phyloP scores from a whole-genome alignment of 2,113 vertebrate species.

The Eudorcas thomsonii region DNA sequence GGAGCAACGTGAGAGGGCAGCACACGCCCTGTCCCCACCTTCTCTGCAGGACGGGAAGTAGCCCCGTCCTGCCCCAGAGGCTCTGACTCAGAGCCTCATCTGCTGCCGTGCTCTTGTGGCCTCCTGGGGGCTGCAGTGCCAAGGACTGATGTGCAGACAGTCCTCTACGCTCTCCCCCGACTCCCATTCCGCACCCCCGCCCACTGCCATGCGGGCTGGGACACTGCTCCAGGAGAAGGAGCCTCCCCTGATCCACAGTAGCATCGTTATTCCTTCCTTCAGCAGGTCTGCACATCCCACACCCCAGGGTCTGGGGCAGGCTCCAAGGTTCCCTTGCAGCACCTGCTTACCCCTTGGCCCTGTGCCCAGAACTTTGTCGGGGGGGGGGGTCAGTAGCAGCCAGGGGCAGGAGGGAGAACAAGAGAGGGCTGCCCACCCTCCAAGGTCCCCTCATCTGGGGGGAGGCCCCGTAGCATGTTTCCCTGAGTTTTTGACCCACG shows the following conservation, averaged over 20 bases:
- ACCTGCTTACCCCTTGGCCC: background rate
- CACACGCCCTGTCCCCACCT: background rate
- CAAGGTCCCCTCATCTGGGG: background rate
- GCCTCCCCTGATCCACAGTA: background rate
- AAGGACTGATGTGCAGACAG: background rate
- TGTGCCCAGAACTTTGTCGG: background rate
- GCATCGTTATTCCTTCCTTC: background rate
- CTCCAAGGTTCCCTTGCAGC: background rate
- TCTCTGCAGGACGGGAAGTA: background rate
- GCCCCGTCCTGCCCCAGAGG: background rate
- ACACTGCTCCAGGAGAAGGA: background rate
- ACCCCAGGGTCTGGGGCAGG: background rate
- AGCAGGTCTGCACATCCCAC: background rate
- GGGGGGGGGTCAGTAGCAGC: background rate
- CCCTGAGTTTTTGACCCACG: background rate
- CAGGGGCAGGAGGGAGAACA: background rate
- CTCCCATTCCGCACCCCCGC: background rate
- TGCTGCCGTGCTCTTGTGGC: background rate
- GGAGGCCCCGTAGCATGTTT: background rate
- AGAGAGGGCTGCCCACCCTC: background rate
- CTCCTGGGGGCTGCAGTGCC: background rate
- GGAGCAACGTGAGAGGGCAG: background rate
- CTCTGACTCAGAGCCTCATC: fast-evolving
- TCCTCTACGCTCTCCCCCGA: background rate
- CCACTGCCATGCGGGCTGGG: fast-evolving